Evolutionary conservation across 2,113 vertebrate species (phyloP), one percentile per base, ranked within the genome.

Genomic region (Pyrgilauda ruficollis): DNA sequence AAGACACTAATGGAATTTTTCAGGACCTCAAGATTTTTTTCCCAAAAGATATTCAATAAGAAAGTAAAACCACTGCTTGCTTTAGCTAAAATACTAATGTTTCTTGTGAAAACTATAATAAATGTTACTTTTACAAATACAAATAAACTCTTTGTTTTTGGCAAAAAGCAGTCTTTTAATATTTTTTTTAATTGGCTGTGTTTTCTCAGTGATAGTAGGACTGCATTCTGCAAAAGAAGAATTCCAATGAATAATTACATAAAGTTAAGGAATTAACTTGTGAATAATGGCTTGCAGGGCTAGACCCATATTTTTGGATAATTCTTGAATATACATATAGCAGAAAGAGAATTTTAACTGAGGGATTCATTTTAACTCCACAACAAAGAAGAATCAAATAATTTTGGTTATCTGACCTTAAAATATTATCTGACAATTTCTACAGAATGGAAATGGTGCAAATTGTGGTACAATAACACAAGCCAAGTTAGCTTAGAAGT

Each of bases 1-100:
- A 87, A 81, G 86, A 93, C 15, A 37, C 31, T 72, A 28, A 59
- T 78, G 72, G 89, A 87, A 79, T 85, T 89, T 84, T 96, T 97
- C 70, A 83, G 47, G 81, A 93, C 41, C 18, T 37, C 27, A 46
- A 52, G 14, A 28, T 93, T 81, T 70, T 92, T 92, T 75, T 47
- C 75, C 90, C n/a, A 23, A 83, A 90, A 84, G 64, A 84, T 62
- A 27, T 41, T 26, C 43, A 78, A 16, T 75, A 66, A 89, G 49
- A 91, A 95, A 92, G 44, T 46, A 67, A 77, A 87, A 46, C 14
- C 2, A 5, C 39, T 80, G 56, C 33, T 79, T 90, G 28, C 47
- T 87, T 53, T 74, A 80, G 59, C 43, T 86, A 63, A 86, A 92
- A 64, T 28, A 33, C 73, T 43, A 64, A 44, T 56, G 13, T 87